A percentile compares a stretch with the other conserved stretches of the same genome.
Evolutionary conservation across 2,113 vertebrate species (phyloP).

Genomic region (Reinhardtius hippoglossoides): DNA sequence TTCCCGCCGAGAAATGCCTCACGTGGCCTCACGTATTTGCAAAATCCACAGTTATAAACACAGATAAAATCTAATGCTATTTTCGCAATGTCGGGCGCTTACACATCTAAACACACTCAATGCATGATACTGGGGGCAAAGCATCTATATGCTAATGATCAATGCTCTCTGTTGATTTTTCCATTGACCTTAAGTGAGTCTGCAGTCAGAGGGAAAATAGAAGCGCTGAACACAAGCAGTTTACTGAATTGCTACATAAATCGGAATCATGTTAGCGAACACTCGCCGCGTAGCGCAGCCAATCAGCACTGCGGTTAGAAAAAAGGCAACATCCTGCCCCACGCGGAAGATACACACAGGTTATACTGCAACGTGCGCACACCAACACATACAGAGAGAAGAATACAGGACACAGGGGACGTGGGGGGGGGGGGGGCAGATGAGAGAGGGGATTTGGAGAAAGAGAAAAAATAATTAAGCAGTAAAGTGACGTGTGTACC

Average conservation of each 20-base stretch:
- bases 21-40: constrained; percentile 17
- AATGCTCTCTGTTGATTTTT: constrained; percentile 72
- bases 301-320: constrained; percentile 22
- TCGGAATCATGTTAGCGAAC: constrained; percentile 64
- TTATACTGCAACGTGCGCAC: not conserved
- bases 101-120: constrained; percentile 38
- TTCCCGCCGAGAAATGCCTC: not conserved
- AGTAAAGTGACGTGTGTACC: constrained; percentile 72
- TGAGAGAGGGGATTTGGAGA: not conserved
- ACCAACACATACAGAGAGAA: constrained; percentile 8
- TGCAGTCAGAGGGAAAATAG: constrained; percentile 66
- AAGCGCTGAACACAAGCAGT: constrained; percentile 66
- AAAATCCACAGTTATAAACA: constrained; percentile 9
- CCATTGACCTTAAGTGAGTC: constrained; percentile 76
- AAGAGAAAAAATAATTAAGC: not conserved
- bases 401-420: not conserved
- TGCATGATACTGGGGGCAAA: constrained; percentile 48
- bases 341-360: constrained; percentile 26
- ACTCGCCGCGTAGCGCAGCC: constrained; percentile 33
- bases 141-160: constrained; percentile 84
- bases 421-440: no score
- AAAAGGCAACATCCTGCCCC: constrained; percentile 7
- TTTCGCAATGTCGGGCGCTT: constrained; percentile 15
- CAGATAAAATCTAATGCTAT: not conserved
- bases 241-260: constrained; percentile 73